These are phyloP conservation scores for Ursus arctos DNA, from an alignment of 2,113 vertebrate species.

Conservation along the genomic window DNA sequence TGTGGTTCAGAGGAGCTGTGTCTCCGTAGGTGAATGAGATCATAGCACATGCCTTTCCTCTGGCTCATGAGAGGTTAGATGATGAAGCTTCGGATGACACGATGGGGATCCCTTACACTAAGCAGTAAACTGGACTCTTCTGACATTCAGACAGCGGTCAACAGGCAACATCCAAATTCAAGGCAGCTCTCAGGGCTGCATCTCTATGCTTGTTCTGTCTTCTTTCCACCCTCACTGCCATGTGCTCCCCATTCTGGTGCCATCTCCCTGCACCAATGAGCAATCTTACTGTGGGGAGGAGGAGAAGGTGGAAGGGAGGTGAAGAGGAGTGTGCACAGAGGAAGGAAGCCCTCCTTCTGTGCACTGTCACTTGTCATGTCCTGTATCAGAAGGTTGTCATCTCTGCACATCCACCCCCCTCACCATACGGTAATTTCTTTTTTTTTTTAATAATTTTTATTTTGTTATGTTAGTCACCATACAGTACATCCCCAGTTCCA, in stretches of 20 bases:
- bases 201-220: rapidly evolving
- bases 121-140: background rate
- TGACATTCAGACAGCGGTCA: background rate
- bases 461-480: no score
- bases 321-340: background rate
- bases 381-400: background rate
- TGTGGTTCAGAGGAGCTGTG: background rate
- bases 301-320: background rate
- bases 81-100: background rate
- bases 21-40: background rate
- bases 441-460: background rate
- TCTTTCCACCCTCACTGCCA: background rate
- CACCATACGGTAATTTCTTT: background rate
- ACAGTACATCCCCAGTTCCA: no score
- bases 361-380: background rate
- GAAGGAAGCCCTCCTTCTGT: background rate
- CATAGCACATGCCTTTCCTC: background rate
- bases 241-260: background rate
- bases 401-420: background rate
- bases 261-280: background rate
- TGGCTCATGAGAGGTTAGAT: background rate
- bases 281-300: background rate
- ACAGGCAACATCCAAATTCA: background rate
- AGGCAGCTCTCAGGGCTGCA: background rate
- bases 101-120: background rate